Conservation (phyloP, 2,113 vertebrate genomes). For the Coryphaenoides rupestris region DNA sequence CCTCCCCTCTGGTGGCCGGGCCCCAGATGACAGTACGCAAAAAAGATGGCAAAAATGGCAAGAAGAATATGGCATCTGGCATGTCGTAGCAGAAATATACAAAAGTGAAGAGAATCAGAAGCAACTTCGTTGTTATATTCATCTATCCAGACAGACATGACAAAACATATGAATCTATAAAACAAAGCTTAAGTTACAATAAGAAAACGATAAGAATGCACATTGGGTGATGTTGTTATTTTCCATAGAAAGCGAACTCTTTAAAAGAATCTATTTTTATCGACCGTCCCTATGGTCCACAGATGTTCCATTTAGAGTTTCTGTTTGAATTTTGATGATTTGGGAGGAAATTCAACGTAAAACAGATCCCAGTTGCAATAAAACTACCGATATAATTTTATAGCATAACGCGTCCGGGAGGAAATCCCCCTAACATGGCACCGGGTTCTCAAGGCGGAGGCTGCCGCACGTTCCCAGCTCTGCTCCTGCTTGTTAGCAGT, state of each 20-base stretch:
- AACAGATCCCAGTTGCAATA: constrained; percentile 8
- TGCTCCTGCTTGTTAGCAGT: constrained; percentile 13
- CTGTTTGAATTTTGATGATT: neutral
- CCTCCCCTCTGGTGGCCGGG: no score
- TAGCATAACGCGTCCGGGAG: neutral
- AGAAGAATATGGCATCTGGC: no score
- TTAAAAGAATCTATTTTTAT: neutral
- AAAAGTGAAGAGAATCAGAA: no score
- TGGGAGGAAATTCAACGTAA: constrained; percentile 1
- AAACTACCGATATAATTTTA: neutral
- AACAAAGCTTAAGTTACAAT: constrained; percentile 7
- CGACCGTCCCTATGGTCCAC: neutral
- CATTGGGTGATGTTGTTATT: constrained; percentile 21
- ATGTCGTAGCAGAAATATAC: no score
- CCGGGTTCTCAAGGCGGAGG: constrained; percentile 2
- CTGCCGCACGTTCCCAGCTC: constrained; percentile 1
- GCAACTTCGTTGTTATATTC: no score
- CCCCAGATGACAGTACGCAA: no score
- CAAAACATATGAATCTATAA: constrained; percentile 17
- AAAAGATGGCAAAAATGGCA: no score
- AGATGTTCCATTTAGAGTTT: neutral
- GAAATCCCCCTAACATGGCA: neutral
- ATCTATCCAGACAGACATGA: no score
- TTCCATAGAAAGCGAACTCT: constrained; percentile 14
- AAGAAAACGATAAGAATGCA: constrained; percentile 9